phyloP scores from a whole-genome alignment of 2,113 vertebrate genomes.

The Oenanthe melanoleuca region DNA sequence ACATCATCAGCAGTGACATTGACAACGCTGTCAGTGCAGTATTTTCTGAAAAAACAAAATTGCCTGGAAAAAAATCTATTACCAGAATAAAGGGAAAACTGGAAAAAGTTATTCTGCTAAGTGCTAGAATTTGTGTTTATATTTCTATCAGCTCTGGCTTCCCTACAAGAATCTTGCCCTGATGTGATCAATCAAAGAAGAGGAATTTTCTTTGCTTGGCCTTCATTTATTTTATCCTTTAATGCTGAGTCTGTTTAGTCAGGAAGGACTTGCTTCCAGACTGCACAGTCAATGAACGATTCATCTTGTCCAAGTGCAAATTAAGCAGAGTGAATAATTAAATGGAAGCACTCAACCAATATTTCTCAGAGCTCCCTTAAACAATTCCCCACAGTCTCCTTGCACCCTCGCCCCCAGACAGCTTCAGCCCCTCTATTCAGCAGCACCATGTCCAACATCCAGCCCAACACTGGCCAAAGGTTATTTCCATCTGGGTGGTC shows the following conservation, averaged over 20 bases:
- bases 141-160: conserved; percentile 27
- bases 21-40: not conserved
- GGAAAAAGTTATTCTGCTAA: not conserved
- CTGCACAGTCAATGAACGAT: conserved; percentile 44
- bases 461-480: not conserved
- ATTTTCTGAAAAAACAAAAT: not conserved
- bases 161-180: not conserved
- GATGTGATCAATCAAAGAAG: conserved; percentile 25
- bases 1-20: not conserved
- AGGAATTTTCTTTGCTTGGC: conserved; percentile 36
- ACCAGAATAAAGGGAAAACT: not conserved
- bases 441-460: not conserved
- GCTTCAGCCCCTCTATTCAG: conserved; percentile 15
- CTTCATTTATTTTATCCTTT: conserved; percentile 55
- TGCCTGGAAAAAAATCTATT: not conserved
- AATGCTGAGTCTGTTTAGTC: conserved; percentile 52
- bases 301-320: conserved; percentile 66
- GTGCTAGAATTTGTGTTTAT: not conserved
- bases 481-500: conserved; percentile 49
- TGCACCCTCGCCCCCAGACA: not conserved
- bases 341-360: conserved; percentile 57
- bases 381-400: conserved; percentile 39
- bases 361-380: conserved; percentile 50
- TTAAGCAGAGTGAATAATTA: conserved; percentile 70
- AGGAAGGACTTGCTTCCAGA: conserved; percentile 55